Evolutionary conservation across 2,113 vertebrate species (phyloP).

Genomic region (Apaloderma vittatum): DNA sequence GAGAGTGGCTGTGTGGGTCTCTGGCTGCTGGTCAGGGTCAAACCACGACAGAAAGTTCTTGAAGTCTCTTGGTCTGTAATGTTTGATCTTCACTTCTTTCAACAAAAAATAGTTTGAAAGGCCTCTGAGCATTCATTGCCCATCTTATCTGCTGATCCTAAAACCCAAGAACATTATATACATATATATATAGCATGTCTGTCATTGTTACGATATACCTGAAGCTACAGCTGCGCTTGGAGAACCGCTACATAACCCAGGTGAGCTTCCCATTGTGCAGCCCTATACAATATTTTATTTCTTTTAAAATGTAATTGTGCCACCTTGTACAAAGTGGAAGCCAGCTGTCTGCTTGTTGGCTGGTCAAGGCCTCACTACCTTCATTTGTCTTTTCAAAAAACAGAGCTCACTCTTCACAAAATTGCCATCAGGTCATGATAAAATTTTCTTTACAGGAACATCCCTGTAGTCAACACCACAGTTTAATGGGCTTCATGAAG

Average conservation of each 20-base stretch:
- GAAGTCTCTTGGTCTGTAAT: background rate
- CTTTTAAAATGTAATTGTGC: background rate
- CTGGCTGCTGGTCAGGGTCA: no score
- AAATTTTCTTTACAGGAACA: background rate
- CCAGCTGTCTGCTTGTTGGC: background rate
- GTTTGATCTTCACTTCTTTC: background rate
- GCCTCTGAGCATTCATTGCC: background rate
- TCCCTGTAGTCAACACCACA: rapidly evolving
- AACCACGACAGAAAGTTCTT: no score
- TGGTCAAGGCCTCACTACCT: background rate
- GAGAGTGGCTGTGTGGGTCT: no score
- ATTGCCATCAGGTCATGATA: background rate
- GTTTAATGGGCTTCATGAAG: background rate
- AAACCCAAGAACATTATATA: background rate
- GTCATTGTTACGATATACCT: rapidly evolving
- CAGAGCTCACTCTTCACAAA: background rate
- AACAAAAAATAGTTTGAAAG: background rate
- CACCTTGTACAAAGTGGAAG: background rate
- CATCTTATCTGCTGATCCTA: background rate
- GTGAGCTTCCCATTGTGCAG: background rate
- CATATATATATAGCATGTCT: rapidly evolving
- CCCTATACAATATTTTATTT: background rate
- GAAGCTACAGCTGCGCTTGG: background rate
- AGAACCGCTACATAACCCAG: rapidly evolving
- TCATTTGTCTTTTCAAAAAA: background rate